Evolutionary conservation across 1,140 invertebrate genomes (phyloP), one percentile per base, ranked within the genome.

Genomic region (Bombus waltoni): DNA sequence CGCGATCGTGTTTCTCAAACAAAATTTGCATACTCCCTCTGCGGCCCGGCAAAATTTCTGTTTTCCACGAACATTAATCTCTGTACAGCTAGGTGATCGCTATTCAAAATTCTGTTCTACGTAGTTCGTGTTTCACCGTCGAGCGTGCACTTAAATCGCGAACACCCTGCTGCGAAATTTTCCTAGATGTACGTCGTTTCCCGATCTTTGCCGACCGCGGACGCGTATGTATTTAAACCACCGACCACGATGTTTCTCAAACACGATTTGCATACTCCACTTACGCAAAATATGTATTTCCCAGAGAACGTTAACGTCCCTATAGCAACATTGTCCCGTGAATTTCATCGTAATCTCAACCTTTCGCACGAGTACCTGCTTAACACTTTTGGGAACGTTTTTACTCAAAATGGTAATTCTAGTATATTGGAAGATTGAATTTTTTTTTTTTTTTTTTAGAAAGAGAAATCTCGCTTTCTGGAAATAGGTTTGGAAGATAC

Each of bases 21-120:
- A 35, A 71, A 81, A 81, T 81, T 72, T 81, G 66, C 79, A 81
- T 81, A 72, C 44, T 15, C 13, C 28, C 47, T 32, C 73, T 32
- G 18, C 42, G 18, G 28, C 10, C 32, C 40, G 44, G 44, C 25
- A 28, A 81, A 81, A 72, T 81, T 71, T 81, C 66, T 32, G 68
- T 42, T 81, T 32, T 40, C 68, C 25, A 22, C 28, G 79, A 57
- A 38, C 73, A 75, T 81, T 72, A 81, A 81, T 57, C 68, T 75
- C 68, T n/a, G 25, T 32, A 8, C 53, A 38, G n/a, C 6, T 35
- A n/a, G 44, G 57, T 25, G 53, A 35, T 57, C 38, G 62, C 25
- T 22, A 47, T 57, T 40, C 68, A 59, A 72, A 81, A 81, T 72
- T 81, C 38, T 40, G 57, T 57, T 81, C 47, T 22, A 22, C 18